Evolutionary conservation across 1,140 invertebrate genomes (phyloP), one percentile per base, ranked within the genome.

Genomic region (Thereuonema tuberculata): DNA sequence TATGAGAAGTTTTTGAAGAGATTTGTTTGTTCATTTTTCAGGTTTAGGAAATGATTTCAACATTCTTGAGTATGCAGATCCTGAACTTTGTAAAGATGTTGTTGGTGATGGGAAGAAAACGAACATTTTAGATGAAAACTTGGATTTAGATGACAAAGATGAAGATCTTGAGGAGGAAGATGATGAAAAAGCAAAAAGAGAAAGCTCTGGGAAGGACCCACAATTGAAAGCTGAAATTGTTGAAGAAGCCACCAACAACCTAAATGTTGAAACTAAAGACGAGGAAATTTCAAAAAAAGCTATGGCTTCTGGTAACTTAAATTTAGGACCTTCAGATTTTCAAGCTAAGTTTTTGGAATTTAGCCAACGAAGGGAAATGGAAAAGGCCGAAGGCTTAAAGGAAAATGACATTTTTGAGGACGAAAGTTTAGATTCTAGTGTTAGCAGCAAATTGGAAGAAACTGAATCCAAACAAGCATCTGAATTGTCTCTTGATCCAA

Each of bases 1-100:
- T n/a, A n/a, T n/a, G n/a, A n/a, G n/a, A n/a, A n/a, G n/a, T n/a
- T n/a, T n/a, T n/a, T n/a, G n/a, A n/a, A n/a, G n/a, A n/a, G n/a
- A n/a, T n/a, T n/a, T n/a, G n/a, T n/a, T n/a, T n/a, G n/a, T n/a
- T n/a, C n/a, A n/a, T n/a, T n/a, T 67, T 62, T 24, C 77, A 77
- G 89, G 89, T 77, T 87, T 93, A 78, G 89, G 89, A 17, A 85
- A 90, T 68, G 91, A 94, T 73, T 96, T 96, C 74, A 95, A 96
- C 71, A 94, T 97, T 67, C 71, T 96, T 43, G 89, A 93, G 73
- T 96, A 94, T 76, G 92, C 90, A 0, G 92, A 96, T 80, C 87
- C 92, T 1, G 91, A 95, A 73, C 75, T 93, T n/a, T 87, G 89
- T 61, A 83, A 84, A 62, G 57, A 56, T 43, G 17, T 65, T 9